Percentiles rank a stretch among this genome's conserved stretches.
Conservation (phyloP, 2,113 vertebrate genomes). For the Tonatia bakeri region DNA sequence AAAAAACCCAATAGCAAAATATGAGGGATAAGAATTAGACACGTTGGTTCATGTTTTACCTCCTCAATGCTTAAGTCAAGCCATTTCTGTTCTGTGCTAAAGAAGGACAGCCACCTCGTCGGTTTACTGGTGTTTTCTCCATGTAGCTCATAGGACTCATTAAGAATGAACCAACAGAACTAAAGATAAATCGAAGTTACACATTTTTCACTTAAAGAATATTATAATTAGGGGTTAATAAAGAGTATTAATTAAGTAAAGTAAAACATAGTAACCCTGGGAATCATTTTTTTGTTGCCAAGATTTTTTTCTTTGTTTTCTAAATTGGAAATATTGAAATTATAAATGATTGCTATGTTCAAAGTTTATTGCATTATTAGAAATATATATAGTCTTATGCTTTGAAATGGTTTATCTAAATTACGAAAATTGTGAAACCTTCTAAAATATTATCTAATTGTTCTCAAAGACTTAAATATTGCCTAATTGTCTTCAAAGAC, state of each 20-base stretch:
- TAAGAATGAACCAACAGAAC: neutral
- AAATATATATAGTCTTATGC: neutral
- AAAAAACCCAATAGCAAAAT: neutral
- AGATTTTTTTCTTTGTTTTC: neutral
- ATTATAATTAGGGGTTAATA: neutral
- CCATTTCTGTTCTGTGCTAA: rapidly evolving
- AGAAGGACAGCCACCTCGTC: rapidly evolving
- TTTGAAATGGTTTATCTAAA: neutral
- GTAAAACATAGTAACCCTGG: neutral
- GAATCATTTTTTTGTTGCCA: neutral
- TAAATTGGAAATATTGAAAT: neutral
- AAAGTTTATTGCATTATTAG: neutral
- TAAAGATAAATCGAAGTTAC: neutral
- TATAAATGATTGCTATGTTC: neutral
- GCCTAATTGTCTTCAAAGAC: neutral
- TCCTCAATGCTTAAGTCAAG: rapidly evolving
- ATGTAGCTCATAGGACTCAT: neutral
- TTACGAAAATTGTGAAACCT: neutral
- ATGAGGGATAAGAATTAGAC: too few species aligned
- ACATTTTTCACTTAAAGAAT: neutral
- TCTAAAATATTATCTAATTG: neutral
- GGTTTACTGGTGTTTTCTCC: neutral
- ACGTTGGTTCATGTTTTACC: rapidly evolving
- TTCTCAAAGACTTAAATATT: neutral
- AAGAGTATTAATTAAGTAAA: neutral